Base-by-base conservation (phyloP, 2,113 vertebrate genomes). In the Chionodraco myersi region DNA sequence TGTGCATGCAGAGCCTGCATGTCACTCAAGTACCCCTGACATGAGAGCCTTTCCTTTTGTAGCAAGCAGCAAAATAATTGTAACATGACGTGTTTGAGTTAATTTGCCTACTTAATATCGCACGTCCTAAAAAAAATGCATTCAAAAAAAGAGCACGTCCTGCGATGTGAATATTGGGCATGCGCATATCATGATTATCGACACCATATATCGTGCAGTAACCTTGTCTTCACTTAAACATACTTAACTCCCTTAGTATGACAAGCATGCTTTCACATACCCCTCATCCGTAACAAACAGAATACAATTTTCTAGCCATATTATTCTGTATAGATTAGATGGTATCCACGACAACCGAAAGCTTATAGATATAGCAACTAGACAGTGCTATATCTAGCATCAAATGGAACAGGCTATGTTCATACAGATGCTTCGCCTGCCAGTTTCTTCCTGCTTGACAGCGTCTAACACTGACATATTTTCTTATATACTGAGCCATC, bases 391-490 rank as follows among this genome's bases (percentile, higher is more conserved):
- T 77, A 81, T 69, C 59, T n/a, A 78, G 64, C 79, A 77, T 88
- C 75, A 84, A 75, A 85, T 75, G 62, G 53, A 62, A 67, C 66
- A 76, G 53, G 52, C 76, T 52, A 53, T 65, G 67, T 80, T 77
- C 69, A 76, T 82, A 73, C 67, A 74, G 64, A 57, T 18, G 13
- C 79, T 89, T 68, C 23, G 49, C 62, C 36, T 60, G 67, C 65
- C 75, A 80, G 69, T 76, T 68, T 77, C 65, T 75, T 58, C 2
- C 34, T 34, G 54, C 41, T 72, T 86, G 87, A 88, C 81, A 80
- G 82, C 44, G 70, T 88, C 72, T 65, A 68, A 87, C 57, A 8
- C 61, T 75, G 82, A 84, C 74, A 81, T 89, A 75, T 79, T 79
- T 82, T 80, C 73, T 72, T 57, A 73, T 84, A 83, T 59, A 74